Conservation (phyloP, 2,113 vertebrate species). For the Junco hyemalis region DNA sequence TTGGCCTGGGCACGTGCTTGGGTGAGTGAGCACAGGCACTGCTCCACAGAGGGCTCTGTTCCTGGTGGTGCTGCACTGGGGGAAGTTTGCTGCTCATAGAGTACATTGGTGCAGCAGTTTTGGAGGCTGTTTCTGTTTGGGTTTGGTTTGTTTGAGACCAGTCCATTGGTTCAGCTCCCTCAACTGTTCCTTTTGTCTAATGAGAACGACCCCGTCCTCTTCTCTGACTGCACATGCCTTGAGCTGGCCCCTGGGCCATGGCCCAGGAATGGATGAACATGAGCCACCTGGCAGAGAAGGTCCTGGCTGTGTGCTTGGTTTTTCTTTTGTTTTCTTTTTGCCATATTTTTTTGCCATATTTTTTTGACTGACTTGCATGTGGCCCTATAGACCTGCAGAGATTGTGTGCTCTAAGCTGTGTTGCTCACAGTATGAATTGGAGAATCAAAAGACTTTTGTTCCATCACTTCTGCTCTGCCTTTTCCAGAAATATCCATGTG, state of each 20-base stretch:
- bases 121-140: background rate
- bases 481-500: background rate
- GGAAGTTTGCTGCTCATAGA: background rate
- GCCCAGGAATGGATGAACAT: background rate
- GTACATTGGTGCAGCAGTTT: fast-evolving
- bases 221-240: background rate
- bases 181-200: background rate
- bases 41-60: fast-evolving
- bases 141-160: background rate
- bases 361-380: background rate
- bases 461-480: background rate
- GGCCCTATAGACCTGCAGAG: background rate
- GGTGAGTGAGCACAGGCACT: fast-evolving
- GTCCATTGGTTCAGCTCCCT: background rate
- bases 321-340: background rate
- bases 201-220: fast-evolving
- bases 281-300: background rate
- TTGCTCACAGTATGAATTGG: background rate
- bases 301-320: background rate
- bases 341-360: fast-evolving
- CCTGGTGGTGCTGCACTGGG: background rate
- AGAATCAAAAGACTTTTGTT: background rate
- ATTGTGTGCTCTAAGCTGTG: background rate
- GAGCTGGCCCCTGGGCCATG: fast-evolving
- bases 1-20: no score